A percentile compares a stretch with the other conserved stretches of the same genome.
Evolutionary conservation across 2,797 vertebrate species (phyloP).

Genomic region (Pteropus rufus): DNA sequence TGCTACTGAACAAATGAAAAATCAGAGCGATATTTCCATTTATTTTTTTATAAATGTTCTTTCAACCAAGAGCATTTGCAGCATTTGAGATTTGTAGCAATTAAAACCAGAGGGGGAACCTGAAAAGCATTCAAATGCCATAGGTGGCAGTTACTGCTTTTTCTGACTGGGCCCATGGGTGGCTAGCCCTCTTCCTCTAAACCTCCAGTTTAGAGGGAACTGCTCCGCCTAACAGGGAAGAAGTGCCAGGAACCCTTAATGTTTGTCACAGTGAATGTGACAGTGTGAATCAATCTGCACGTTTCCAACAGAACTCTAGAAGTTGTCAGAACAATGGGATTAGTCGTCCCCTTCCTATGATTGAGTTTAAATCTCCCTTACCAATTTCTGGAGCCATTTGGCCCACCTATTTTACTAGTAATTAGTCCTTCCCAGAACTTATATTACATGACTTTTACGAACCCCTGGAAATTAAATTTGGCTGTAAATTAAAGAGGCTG

Average conservation of each 20-base stretch:
- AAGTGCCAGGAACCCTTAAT: background rate
- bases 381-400: constrained; percentile 27
- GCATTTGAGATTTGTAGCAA: constrained; percentile 4
- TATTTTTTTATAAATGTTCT: constrained; percentile 55
- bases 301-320: background rate
- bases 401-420: constrained; percentile 37
- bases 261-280: background rate
- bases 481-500: constrained; percentile 58
- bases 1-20: constrained; percentile 66
- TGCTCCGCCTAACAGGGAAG: background rate
- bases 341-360: background rate
- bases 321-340: constrained; percentile 1
- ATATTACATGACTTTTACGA: constrained; percentile 31
- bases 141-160: background rate
- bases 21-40: constrained; percentile 58
- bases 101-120: background rate
- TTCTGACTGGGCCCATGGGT: constrained; percentile 2
- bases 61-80: constrained; percentile 47
- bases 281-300: background rate
- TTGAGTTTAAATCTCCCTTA: constrained; percentile 20
- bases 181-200: background rate
- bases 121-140: constrained; percentile 45
- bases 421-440: constrained; percentile 57
- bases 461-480: constrained; percentile 60
- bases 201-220: background rate